Percentiles rank a stretch among this genome's conserved stretches.
These are phyloP conservation scores for Drosophila pachea DNA, from an alignment of 1,140 invertebrate species.

Conservation along the genomic window DNA sequence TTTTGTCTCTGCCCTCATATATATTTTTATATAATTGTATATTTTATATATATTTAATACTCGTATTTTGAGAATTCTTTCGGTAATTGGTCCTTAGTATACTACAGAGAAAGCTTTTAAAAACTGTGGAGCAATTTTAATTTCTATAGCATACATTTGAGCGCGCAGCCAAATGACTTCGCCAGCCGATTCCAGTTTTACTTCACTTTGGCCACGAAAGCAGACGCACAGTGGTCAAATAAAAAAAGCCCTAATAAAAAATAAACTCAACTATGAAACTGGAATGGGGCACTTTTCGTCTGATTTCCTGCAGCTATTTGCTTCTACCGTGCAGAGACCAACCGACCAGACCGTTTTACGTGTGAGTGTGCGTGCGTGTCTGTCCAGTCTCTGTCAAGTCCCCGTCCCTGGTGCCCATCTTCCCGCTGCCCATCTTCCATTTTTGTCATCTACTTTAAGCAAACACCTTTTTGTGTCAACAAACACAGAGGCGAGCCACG, in stretches of 20 bases:
- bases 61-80: conserved; percentile 51
- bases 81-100: conserved; percentile 77
- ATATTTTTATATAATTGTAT: conserved; percentile 24
- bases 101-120: conserved; percentile 73
- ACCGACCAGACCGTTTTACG: neutral
- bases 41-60: conserved; percentile 22
- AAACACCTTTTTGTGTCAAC: conserved; percentile 54
- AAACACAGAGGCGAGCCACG: conserved; percentile 10
- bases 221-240: neutral
- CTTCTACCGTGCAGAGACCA: neutral
- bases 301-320: neutral
- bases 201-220: conserved; percentile 7
- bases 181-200: conserved; percentile 43
- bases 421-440: neutral
- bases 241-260: neutral
- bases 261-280: too few relatives aligned
- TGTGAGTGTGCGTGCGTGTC: neutral
- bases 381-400: conserved; percentile 4
- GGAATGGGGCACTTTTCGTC: too few relatives aligned
- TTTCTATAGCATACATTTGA: conserved; percentile 48
- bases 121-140: conserved; percentile 54
- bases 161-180: conserved; percentile 38
- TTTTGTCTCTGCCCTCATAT: conserved; percentile 30
- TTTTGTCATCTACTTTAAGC: conserved; percentile 45
- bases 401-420: too few relatives aligned